Percentiles rank a stretch among this genome's conserved stretches.
These are phyloP conservation scores for Gibbula magus DNA, from an alignment of 2,888 invertebrate genomes.

Conservation along the genomic window DNA sequence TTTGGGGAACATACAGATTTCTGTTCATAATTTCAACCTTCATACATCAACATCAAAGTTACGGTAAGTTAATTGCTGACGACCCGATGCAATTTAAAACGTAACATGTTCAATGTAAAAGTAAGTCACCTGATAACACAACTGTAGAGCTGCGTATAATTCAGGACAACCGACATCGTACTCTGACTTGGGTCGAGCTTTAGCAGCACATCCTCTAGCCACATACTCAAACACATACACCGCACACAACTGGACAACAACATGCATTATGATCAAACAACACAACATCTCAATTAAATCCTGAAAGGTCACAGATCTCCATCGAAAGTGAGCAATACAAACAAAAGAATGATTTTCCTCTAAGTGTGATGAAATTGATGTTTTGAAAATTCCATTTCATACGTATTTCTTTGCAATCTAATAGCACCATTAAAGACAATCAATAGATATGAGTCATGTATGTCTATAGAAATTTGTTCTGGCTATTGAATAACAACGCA, in stretches of 20 bases:
- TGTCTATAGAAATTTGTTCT: too few species aligned
- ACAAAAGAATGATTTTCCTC: background rate
- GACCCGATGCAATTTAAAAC: too few species aligned
- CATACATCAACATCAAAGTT: too few species aligned
- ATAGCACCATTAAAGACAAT: too few species aligned
- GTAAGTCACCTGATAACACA: constrained; percentile 64
- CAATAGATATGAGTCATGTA: too few species aligned
- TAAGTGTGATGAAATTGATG: background rate
- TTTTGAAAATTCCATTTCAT: background rate
- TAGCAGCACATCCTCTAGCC: constrained; percentile 65
- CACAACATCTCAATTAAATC: background rate
- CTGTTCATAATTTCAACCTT: too few species aligned
- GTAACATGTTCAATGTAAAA: too few species aligned
- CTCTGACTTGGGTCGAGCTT: constrained; percentile 58
- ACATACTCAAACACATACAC: constrained; percentile 70
- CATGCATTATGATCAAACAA: constrained; percentile 25
- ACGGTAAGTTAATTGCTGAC: too few species aligned
- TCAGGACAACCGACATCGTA: constrained; percentile 67
- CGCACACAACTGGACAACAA: constrained; percentile 61
- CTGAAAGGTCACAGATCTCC: background rate
- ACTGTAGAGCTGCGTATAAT: constrained; percentile 61
- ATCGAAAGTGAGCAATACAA: background rate
- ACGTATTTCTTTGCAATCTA: too few species aligned
- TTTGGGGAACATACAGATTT: too few species aligned
- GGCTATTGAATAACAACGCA: too few species aligned